Evolutionary conservation across 2,113 vertebrate genomes (phyloP), one percentile per base, ranked within the genome.

Genomic region (Seriola rivoliana): DNA sequence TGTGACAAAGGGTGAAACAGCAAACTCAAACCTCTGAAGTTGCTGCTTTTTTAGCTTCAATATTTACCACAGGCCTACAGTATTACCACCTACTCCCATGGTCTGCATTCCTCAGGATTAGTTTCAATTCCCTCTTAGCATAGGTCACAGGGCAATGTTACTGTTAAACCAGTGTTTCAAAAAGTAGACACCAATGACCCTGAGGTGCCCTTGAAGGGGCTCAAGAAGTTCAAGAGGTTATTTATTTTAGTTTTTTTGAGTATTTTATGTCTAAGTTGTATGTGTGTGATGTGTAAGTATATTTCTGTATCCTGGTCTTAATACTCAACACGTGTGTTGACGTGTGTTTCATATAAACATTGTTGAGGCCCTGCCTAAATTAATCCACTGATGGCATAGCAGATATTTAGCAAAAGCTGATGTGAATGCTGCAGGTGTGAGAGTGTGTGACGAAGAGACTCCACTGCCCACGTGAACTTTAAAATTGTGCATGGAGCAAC

Each of bases 41-140:
- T 40, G 42, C 32, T 85, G 50, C 34, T 73, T 14, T 50, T 52
- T 17, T 67, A 70, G 23, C 12, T 74, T 87, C 66, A 86, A 64
- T 90, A 82, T 88, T 90, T 88, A 64, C 71, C 52, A n/a, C 65
- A 55, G 44, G 9, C 55, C 55, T 25, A 76, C 58, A 57, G 55
- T 84, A 78, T 55, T 81, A 89, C 66, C 76, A 87, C 77, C 57
- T 79, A 78, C 80, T 81, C 75, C 80, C 62, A 54, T 59, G 42
- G 13, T 34, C 50, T 63, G 46, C 91, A 87, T 91, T 90, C 84
- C 88, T 77, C 42, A 65, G 80, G 84, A 86, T 91, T 89, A 85
- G 62, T 90, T 89, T 91, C 42, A 66, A 19, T 87, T 92, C 86
- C 82, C 69, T 81, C 42, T 83, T 23, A 74, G 77, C 23, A 44